phyloP scores from a whole-genome alignment of 2,113 vertebrate species.

The Leucoraja erinaceus region DNA sequence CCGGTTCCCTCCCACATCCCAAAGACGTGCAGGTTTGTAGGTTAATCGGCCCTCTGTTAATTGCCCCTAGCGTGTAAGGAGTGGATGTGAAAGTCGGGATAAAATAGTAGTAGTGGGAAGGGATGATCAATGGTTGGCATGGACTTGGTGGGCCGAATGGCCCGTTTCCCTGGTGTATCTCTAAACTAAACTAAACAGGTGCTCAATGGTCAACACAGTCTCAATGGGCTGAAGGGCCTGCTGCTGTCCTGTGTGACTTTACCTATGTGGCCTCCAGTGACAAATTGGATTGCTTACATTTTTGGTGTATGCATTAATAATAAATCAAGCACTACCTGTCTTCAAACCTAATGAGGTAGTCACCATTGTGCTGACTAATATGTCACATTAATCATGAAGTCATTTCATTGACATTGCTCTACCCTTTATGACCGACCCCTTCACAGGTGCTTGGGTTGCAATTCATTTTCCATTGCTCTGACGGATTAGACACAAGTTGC shows the following conservation, averaged over 20 bases:
- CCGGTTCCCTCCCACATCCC: no score
- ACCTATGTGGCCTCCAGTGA: not conserved
- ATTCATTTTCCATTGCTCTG: not conserved
- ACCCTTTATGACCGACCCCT: slow-evolving; percentile 8
- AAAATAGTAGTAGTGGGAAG: no score
- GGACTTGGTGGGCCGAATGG: no score
- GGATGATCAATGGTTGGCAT: no score
- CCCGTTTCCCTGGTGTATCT: no score
- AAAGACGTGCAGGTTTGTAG: no score
- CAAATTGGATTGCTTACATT: not conserved
- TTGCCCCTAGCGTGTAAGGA: no score
- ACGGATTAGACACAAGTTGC: not conserved
- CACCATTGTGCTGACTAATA: slow-evolving; percentile 3
- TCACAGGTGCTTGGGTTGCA: slow-evolving; percentile 18
- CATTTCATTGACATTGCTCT: slow-evolving; percentile 28
- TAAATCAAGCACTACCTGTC: not conserved
- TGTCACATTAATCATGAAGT: slow-evolving; percentile 27
- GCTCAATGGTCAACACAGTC: not conserved
- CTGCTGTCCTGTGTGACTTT: not conserved
- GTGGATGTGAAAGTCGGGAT: no score
- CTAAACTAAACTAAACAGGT: no score
- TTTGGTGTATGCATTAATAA: slow-evolving; percentile 22
- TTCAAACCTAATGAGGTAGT: slow-evolving; percentile 11
- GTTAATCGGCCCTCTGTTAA: no score
- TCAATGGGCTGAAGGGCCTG: not conserved